These are phyloP conservation scores for Leptinotarsa texana DNA, from an alignment of 1,140 invertebrate genomes.

Conservation along the genomic window DNA sequence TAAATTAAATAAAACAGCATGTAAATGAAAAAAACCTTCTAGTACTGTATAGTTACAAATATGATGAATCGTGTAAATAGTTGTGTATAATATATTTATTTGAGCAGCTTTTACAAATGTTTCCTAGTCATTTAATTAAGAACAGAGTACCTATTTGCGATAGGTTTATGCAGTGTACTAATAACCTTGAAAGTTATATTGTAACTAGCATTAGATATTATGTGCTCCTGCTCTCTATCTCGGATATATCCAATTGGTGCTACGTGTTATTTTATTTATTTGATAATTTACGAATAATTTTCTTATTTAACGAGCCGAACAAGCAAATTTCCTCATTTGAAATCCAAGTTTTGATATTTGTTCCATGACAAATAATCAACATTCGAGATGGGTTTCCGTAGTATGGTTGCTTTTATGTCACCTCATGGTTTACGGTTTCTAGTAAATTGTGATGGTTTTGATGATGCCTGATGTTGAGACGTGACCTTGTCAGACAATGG, in stretches of 20 bases:
- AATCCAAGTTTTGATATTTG: constrained; percentile 3
- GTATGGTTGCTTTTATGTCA: constrained; percentile 38
- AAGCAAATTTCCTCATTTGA: neutral
- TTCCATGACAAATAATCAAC: neutral
- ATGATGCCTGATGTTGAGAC: constrained; percentile 34
- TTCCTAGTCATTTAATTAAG: constrained; percentile 15
- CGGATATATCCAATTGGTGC: constrained; percentile 4
- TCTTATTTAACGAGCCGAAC: neutral
- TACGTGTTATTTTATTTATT: constrained; percentile 12
- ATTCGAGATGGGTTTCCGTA: neutral
- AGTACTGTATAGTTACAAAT: neutral
- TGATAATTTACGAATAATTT: neutral
- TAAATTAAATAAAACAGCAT: no score
- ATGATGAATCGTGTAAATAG: neutral
- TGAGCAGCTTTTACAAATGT: constrained; percentile 15
- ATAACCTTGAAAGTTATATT: neutral
- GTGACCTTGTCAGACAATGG: constrained; percentile 3
- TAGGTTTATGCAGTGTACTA: neutral
- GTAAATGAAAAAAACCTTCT: neutral
- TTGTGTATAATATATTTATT: constrained; percentile 6
- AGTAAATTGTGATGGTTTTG: constrained; percentile 55
- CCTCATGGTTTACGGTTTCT: constrained; percentile 47
- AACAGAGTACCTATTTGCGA: neutral
- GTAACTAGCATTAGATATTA: constrained; percentile 1
- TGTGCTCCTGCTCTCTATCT: constrained; percentile 13